Conservation (phyloP, 2,888 invertebrate species). For the Caenorhabditis macrosperma region DNA sequence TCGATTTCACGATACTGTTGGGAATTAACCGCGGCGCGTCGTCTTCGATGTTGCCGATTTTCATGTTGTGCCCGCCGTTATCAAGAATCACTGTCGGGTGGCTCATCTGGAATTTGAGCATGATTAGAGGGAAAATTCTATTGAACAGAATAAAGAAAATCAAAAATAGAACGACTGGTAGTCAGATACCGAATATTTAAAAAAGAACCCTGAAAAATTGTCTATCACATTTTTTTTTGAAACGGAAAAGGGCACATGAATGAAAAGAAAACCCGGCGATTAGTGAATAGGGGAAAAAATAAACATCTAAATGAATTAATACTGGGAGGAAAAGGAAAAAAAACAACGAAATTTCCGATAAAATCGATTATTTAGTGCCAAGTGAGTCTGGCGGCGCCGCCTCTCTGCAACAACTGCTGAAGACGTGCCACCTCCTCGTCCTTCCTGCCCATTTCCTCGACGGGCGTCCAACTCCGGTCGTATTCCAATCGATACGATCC, state of each 20-base stretch:
- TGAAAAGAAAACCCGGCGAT: constrained; percentile 2
- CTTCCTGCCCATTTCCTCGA: constrained; percentile 56
- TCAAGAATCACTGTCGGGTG: constrained; percentile 70
- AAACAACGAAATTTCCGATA: not conserved
- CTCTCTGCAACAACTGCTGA: constrained; percentile 39
- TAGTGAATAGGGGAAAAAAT: not conserved
- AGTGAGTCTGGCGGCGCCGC: constrained; percentile 23
- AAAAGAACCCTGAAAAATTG: not conserved
- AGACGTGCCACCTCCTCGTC: constrained; percentile 55
- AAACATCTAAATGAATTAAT: not conserved
- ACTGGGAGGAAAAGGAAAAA: not conserved
- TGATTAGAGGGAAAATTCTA: too few species aligned
- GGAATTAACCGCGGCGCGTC: constrained; percentile 84
- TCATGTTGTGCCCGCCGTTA: constrained; percentile 76
- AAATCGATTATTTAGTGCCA: constrained; percentile 30
- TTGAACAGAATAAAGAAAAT: too few species aligned
- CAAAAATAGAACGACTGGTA: too few species aligned
- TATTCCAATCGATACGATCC: constrained; percentile 86
- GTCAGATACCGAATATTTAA: too few species aligned
- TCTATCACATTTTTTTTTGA: constrained; percentile 1
- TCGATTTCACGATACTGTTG: constrained; percentile 98
- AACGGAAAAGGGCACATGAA: not conserved
- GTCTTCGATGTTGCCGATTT: constrained; percentile 63
- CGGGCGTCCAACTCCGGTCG: constrained; percentile 86
- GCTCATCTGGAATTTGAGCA: constrained; percentile 22